Conservation (phyloP, 1,140 invertebrate species). For the Drosophila guanche region DNA sequence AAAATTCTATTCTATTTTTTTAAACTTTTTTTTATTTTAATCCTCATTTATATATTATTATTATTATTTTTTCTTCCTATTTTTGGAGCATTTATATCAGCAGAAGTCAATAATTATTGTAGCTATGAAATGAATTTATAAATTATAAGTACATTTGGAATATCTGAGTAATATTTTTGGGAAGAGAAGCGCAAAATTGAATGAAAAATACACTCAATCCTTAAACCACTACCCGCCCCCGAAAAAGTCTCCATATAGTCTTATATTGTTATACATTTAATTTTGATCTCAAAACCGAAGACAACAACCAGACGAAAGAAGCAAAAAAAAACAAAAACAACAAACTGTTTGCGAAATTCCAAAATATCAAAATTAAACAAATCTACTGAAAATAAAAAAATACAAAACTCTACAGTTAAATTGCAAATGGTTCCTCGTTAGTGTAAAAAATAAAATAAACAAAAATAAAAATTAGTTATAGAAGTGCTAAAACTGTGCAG, state of each 20-base stretch:
- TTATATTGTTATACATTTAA: constrained; percentile 73
- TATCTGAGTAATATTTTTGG: constrained; percentile 30
- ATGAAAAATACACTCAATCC: constrained; percentile 51
- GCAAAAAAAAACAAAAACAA: constrained; percentile 39
- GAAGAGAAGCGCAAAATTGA: constrained; percentile 46
- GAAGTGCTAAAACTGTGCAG: constrained; percentile 67
- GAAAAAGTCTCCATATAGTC: constrained; percentile 68
- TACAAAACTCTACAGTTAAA: constrained; percentile 60
- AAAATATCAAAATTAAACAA: constrained; percentile 77
- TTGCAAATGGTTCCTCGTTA: constrained; percentile 82
- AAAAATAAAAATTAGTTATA: constrained; percentile 61
- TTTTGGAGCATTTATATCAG: constrained; percentile 56
- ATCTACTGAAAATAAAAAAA: constrained; percentile 31
- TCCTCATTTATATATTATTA: constrained; percentile 48
- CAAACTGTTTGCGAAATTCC: constrained; percentile 73
- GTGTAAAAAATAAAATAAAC: constrained; percentile 53
- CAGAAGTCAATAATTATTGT: constrained; percentile 68
- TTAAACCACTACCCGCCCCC: too few species aligned
- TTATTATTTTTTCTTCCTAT: constrained; percentile 63
- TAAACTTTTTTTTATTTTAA: constrained; percentile 61
- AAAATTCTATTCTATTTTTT: constrained; percentile 49
- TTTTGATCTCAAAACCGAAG: constrained; percentile 77
- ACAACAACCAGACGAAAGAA: constrained; percentile 49
- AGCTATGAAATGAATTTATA: constrained; percentile 80
- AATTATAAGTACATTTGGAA: constrained; percentile 52